Conservation (phyloP, 1,140 invertebrate genomes). For the Batillaria attramentaria region DNA sequence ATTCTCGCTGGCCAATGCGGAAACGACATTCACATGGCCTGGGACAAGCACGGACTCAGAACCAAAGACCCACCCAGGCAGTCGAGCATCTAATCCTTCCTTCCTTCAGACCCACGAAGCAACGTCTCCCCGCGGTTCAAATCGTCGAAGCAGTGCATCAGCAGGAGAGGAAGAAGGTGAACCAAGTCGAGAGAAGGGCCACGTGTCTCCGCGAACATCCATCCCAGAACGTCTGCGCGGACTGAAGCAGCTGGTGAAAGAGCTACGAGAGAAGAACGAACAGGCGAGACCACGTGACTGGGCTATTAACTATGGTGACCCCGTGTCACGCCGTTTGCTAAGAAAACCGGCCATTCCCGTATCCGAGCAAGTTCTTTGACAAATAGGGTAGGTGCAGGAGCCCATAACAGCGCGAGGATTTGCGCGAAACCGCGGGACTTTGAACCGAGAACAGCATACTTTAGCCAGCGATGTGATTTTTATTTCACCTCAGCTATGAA, state of each 20-base stretch:
- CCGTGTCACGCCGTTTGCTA: conserved; percentile 43
- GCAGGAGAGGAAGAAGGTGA: not conserved
- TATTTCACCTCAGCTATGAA: not conserved
- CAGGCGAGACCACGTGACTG: conserved; percentile 47
- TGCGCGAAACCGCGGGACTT: too few relatives aligned
- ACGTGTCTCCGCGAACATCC: conserved; percentile 32
- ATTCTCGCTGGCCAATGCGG: too few relatives aligned
- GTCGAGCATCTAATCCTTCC: not conserved
- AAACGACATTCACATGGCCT: too few relatives aligned
- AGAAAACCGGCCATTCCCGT: conserved; percentile 45
- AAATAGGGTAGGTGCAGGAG: not conserved
- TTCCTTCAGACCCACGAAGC: too few relatives aligned
- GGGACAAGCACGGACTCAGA: not conserved
- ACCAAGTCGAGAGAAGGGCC: conserved; percentile 12
- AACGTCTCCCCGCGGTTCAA: not conserved
- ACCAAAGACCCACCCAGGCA: too few relatives aligned
- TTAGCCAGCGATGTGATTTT: not conserved
- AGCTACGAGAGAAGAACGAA: conserved; percentile 51
- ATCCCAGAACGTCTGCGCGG: conserved; percentile 45
- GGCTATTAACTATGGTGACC: conserved; percentile 52
- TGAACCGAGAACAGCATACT: not conserved
- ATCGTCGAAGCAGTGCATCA: not conserved
- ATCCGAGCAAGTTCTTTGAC: not conserved
- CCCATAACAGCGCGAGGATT: too few relatives aligned
- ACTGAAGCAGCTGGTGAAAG: conserved; percentile 45